A percentile compares a stretch with the other conserved stretches of the same genome.
Conservation (phyloP, 2,113 vertebrate genomes). For the Poeciliopsis retropinna region DNA sequence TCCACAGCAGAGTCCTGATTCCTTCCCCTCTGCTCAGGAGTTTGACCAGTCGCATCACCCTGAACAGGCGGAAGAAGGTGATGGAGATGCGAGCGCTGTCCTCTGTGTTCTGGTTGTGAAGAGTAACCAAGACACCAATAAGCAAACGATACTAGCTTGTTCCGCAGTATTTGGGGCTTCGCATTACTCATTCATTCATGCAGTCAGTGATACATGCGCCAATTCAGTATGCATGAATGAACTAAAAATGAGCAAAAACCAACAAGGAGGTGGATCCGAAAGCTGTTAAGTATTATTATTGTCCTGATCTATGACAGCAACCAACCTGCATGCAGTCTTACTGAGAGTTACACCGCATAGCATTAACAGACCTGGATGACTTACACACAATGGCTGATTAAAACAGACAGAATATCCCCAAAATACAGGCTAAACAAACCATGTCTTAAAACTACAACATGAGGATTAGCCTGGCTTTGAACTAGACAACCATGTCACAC, state of each 20-base stretch:
- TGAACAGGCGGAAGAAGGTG: constrained; percentile 99
- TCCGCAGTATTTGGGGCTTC: neutral
- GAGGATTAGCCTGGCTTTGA: constrained; percentile 1
- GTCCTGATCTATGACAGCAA: neutral
- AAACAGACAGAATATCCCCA: constrained; percentile 1
- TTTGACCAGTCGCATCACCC: constrained; percentile 98
- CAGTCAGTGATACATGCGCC: constrained; percentile 17
- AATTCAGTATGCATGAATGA: constrained; percentile 2
- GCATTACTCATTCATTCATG: constrained; percentile 9
- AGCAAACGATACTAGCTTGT: neutral
- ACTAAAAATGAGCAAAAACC: neutral
- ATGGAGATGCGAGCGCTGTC: constrained; percentile 98
- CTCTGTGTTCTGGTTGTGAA: constrained; percentile 88
- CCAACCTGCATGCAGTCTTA: constrained; percentile 43
- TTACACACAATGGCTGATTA: neutral
- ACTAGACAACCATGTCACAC: neutral
- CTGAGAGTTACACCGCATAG: constrained; percentile 16
- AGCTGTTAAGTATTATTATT: neutral
- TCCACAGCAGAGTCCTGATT: constrained; percentile 96
- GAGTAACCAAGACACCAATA: constrained; percentile 4
- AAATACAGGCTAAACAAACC: constrained; percentile 12
- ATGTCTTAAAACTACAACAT: constrained; percentile 3
- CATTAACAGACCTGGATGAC: constrained; percentile 19
- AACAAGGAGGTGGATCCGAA: constrained; percentile 3
- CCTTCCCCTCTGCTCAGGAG: constrained; percentile 97